Base-by-base conservation (phyloP, 1,140 invertebrate species). In the Drosophila busckii region DNA sequence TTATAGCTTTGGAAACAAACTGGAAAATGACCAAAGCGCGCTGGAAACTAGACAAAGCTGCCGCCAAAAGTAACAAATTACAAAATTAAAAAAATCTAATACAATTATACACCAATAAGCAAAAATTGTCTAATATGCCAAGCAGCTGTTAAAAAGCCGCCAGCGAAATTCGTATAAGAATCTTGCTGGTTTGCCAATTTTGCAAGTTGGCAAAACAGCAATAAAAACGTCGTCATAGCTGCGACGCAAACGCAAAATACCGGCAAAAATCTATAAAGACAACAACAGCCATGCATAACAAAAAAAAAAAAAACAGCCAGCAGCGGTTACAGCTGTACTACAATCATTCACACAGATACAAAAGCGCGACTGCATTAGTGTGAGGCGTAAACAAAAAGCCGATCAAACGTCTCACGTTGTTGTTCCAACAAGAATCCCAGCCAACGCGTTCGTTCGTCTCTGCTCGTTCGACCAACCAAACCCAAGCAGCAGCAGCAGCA, bases 381-480 rank as follows among this genome's bases (percentile, higher is more conserved):
- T 56, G 53, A 49, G 53, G n/a, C 34, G 59, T 62, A 58, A 63
- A 63, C 44, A 63, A 73, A 80, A 80, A 71, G 63, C 44, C 68
- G 73, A 73, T 82, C 75, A 78, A 73, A 69, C 68, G 53, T 44
- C 37, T 12, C 38, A 25, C 23, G 49, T 48, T 48, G 50, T 38
- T 41, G 45, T 70, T 78, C 73, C 73, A 78, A 78, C 73, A 82
- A 80, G 75, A 80, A 73, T 68, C 73, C 71, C 64, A 68, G 59
- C 54, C 70, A 75, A 75, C 63, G 56, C 63, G 59, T 66, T 59
- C 54, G 71, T 55, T 40, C 46, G 29, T 4, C 5, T 2, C 3
- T 4, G 25, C 16, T 7, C 4, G 2, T 10, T 16, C 31, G 35
- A 12, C 26, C 26, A 71, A 38, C 42, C 48, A 52, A 62, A 32